Conservation (phyloP, 2,888 invertebrate species). For the Serripes groenlandicus region DNA sequence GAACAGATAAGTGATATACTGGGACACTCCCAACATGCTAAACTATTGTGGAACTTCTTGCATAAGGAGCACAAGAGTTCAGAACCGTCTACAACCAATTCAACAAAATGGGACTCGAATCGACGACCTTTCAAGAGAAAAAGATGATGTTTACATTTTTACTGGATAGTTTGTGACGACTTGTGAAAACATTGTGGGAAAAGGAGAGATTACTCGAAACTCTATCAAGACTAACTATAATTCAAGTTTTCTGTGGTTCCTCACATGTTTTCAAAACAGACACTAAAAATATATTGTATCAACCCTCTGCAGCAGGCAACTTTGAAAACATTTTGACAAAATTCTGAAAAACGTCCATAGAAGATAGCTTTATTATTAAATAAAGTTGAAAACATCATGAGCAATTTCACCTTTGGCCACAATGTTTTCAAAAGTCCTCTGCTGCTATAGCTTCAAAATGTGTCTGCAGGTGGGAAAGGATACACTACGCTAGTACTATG, state of each 20-base stretch:
- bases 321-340: too few relatives aligned
- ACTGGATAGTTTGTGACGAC: not conserved
- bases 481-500: too few relatives aligned
- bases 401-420: too few relatives aligned
- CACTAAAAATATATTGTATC: too few relatives aligned
- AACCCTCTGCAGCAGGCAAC: too few relatives aligned
- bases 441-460: too few relatives aligned
- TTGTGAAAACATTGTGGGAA: constrained; percentile 5
- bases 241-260: not conserved
- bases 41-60: constrained; percentile 84
- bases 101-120: constrained; percentile 1
- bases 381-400: too few relatives aligned
- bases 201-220: not conserved
- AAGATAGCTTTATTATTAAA: too few relatives aligned
- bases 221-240: too few relatives aligned
- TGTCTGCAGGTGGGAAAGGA: too few relatives aligned
- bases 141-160: constrained; percentile 34
- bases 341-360: too few relatives aligned
- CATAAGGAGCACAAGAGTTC: constrained; percentile 76
- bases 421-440: too few relatives aligned
- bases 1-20: constrained; percentile 91
- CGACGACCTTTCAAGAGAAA: constrained; percentile 56
- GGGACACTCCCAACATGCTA: constrained; percentile 88
- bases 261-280: not conserved
- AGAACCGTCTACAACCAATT: constrained; percentile 11